Conservation (phyloP, 2,888 invertebrate species). For the Diplazon laetatorius region DNA sequence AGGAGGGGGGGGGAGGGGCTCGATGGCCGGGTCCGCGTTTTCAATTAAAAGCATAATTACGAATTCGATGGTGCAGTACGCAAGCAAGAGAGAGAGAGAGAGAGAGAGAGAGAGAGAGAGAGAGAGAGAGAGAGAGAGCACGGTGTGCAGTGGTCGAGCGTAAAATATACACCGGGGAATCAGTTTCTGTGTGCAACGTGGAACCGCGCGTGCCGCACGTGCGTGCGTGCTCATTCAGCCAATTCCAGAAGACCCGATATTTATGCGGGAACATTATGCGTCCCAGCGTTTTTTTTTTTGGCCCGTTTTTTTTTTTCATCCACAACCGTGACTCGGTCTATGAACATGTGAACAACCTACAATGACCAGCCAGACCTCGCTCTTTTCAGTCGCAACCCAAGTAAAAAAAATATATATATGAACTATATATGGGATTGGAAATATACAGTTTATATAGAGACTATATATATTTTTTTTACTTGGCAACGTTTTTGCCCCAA, state of each 20-base stretch:
- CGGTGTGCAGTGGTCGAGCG: slow-evolving; percentile 34
- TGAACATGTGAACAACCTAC: slow-evolving; percentile 23
- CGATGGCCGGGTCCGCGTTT: slow-evolving; percentile 69
- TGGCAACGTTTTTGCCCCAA: no score
- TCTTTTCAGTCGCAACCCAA: slow-evolving; percentile 5
- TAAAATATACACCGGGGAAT: slow-evolving; percentile 8
- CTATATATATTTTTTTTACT: no score
- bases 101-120: no score
- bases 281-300: slow-evolving; percentile 63
- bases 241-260: slow-evolving; percentile 76
- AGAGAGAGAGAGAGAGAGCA: no score
- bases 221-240: slow-evolving; percentile 71
- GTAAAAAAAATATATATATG: no score
- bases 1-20: slow-evolving; percentile 44
- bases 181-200: slow-evolving; percentile 45
- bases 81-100: no score
- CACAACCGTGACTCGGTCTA: slow-evolving; percentile 32
- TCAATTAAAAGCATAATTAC: slow-evolving; percentile 79
- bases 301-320: no score
- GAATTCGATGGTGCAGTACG: slow-evolving; percentile 72
- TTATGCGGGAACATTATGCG: slow-evolving; percentile 75
- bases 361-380: slow-evolving; percentile 27
- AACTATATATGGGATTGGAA: no score
- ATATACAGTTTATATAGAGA: no score
- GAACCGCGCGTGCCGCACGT: slow-evolving; percentile 71